These are phyloP conservation scores for Heliothis virescens DNA, from an alignment of 1,140 invertebrate species.

Conservation along the genomic window DNA sequence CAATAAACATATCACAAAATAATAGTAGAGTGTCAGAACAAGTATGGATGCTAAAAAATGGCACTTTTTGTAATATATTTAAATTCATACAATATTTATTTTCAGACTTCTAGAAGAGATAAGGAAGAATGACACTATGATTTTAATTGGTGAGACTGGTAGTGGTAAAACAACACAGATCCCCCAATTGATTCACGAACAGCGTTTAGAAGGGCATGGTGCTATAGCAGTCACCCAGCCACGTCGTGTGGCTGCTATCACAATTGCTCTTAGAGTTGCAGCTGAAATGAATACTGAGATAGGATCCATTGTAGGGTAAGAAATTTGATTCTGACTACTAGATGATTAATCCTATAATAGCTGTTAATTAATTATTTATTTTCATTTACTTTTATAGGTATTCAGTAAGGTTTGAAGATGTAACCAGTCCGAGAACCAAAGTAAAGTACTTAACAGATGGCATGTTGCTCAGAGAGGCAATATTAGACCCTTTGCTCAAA, in stretches of 20 bases:
- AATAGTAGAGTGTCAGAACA: too few species aligned
- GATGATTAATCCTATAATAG: not conserved
- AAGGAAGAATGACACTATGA: constrained; percentile 87
- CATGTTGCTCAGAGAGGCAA: constrained; percentile 96
- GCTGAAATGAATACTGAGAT: constrained; percentile 92
- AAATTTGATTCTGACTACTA: not conserved
- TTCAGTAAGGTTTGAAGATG: constrained; percentile 96
- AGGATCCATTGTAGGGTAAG: constrained; percentile 95
- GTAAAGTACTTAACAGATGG: constrained; percentile 98
- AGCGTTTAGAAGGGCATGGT: constrained; percentile 92
- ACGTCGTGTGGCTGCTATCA: constrained; percentile 95
- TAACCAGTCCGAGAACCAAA: constrained; percentile 91
- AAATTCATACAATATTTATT: not conserved
- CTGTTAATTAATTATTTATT: not conserved
- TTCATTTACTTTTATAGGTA: constrained; percentile 89
- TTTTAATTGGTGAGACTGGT: constrained; percentile 99
- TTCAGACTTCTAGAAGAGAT: constrained; percentile 83
- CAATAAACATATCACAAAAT: not conserved
- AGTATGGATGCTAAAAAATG: too few species aligned
- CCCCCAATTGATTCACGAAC: constrained; percentile 97
- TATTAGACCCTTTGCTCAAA: constrained; percentile 90
- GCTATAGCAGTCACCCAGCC: constrained; percentile 96
- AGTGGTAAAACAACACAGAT: constrained; percentile 99
- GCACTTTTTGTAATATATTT: not conserved
- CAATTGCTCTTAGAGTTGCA: constrained; percentile 94